Base-by-base conservation (phyloP, 2,888 invertebrate genomes). In the Eupithecia subumbrata region DNA sequence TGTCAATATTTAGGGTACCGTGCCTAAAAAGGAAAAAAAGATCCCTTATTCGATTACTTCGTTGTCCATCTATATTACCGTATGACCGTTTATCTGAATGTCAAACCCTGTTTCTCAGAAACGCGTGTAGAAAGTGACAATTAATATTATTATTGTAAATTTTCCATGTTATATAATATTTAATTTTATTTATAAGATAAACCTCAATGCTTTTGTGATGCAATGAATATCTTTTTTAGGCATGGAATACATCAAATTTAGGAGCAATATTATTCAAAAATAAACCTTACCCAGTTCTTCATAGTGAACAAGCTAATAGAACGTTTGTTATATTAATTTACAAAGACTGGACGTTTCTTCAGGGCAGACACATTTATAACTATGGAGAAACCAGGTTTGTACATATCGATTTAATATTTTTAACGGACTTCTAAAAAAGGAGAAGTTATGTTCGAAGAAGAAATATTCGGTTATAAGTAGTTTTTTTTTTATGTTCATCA, bases 321-420 rank as follows among this genome's bases (percentile, higher is more conserved):
- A 89, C 81, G 4, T 95, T 91, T 82, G 87, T 93, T 76, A 95
- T 96, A 80, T 87, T 96, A 34, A 89, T 96, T 67, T 96, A 96
- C 96, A 95, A 95, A 84, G 91, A 95, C 80, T 96, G 96, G 69
- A 82, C 87, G 0, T 91, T 92, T 74, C 90, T 96, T 71, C 93
- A 95, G 84, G 91, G 90, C 40, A 92, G 96, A 40, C 96, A 96
- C 79, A 82, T 96, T n/a, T 91, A 90, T 78, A 91, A 90, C 66
- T 96, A 92, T 80, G 89, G 94, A 18, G 84, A 86, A 0, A 81
- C 88, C 70, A 87, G 81, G 91, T 95, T 84, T 79, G 86, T 79
- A 76, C 25, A n/a, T 1, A 22, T n/a, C 2, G 22, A 22, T 63
- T 45, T 11, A 12, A 12, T 14, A 18, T 45, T 18, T 18, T 45